Conservation (phyloP, 2,888 invertebrate genomes). For the Eupsilia transversa region DNA sequence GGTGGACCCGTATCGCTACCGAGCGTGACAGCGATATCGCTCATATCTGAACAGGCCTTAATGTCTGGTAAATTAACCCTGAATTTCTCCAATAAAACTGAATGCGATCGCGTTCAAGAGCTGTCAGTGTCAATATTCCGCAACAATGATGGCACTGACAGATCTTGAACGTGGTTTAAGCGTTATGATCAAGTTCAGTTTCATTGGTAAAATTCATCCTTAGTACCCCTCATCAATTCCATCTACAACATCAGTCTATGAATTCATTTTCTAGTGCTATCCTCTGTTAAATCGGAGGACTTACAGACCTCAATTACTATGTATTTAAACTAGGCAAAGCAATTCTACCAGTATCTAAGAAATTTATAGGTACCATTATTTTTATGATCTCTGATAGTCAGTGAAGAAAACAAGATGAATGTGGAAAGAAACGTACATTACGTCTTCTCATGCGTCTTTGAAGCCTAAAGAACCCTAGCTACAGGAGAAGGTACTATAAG, state of each 20-base stretch:
- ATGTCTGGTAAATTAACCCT: too few relatives aligned
- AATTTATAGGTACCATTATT: too few relatives aligned
- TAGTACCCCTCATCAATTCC: neutral
- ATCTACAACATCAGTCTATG: neutral
- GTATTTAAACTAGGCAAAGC: slow-evolving; percentile 4
- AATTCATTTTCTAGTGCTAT: neutral
- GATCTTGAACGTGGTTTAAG: too few relatives aligned
- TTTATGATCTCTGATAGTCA: slow-evolving; percentile 34
- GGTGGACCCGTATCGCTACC: too few relatives aligned
- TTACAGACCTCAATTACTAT: too few relatives aligned
- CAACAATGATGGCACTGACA: neutral
- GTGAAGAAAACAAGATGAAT: slow-evolving; percentile 54
- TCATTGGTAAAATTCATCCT: neutral
- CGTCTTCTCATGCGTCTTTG: slow-evolving; percentile 64
- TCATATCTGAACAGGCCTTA: too few relatives aligned
- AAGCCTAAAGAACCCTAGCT: slow-evolving; percentile 20
- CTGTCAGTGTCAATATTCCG: too few relatives aligned
- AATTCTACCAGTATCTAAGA: slow-evolving; percentile 3
- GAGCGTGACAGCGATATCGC: too few relatives aligned
- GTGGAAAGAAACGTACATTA: slow-evolving; percentile 41
- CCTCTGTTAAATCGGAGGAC: neutral
- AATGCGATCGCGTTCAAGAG: neutral
- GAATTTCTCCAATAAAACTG: neutral
- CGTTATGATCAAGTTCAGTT: neutral
- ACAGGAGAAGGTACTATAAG: neutral